These are phyloP conservation scores for Colletes collaris DNA, from an alignment of 2,888 invertebrate species.

Conservation along the genomic window DNA sequence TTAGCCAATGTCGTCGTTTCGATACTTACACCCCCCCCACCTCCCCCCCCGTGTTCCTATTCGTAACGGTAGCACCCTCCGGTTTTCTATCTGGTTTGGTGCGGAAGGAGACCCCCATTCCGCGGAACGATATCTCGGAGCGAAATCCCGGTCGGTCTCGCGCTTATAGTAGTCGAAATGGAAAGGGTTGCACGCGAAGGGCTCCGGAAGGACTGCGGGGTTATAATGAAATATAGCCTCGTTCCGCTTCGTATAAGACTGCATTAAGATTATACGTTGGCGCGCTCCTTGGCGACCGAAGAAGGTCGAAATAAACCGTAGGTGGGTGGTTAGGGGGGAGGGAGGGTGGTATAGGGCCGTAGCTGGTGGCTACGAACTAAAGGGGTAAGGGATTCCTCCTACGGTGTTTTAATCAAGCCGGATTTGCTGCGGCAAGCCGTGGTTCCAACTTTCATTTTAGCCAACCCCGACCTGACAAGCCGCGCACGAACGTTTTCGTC, in stretches of 20 bases:
- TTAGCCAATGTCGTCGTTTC: slow-evolving; percentile 73
- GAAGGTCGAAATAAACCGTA: slow-evolving; percentile 70
- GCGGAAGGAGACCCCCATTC: slow-evolving; percentile 47
- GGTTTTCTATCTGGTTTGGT: slow-evolving; percentile 55
- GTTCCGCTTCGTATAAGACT: slow-evolving; percentile 83
- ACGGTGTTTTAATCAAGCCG: slow-evolving; percentile 83
- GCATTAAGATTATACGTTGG: slow-evolving; percentile 83
- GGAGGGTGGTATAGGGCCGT: slow-evolving; percentile 65
- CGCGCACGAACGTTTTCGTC: slow-evolving; percentile 71
- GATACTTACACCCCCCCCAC: slow-evolving; percentile 59
- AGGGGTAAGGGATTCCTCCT: slow-evolving; percentile 81
- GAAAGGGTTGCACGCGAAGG: slow-evolving; percentile 79
- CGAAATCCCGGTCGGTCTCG: slow-evolving; percentile 66
- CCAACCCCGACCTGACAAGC: slow-evolving; percentile 70
- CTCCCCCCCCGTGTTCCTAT: slow-evolving; percentile 35
- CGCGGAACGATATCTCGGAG: slow-evolving; percentile 74
- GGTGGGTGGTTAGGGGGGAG: slow-evolving; percentile 51
- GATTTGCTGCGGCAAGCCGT: slow-evolving; percentile 83
- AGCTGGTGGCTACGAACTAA: slow-evolving; percentile 69
- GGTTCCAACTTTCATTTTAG: slow-evolving; percentile 83
- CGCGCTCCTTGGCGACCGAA: slow-evolving; percentile 75
- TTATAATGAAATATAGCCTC: slow-evolving; percentile 83
- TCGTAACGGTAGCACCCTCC: slow-evolving; percentile 51
- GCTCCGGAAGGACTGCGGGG: slow-evolving; percentile 81
- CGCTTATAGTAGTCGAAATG: slow-evolving; percentile 76